A percentile compares a stretch with the other conserved stretches of the same genome.
phyloP scores from a whole-genome alignment of 2,113 vertebrate genomes.

The Actenoides lindsayi region DNA sequence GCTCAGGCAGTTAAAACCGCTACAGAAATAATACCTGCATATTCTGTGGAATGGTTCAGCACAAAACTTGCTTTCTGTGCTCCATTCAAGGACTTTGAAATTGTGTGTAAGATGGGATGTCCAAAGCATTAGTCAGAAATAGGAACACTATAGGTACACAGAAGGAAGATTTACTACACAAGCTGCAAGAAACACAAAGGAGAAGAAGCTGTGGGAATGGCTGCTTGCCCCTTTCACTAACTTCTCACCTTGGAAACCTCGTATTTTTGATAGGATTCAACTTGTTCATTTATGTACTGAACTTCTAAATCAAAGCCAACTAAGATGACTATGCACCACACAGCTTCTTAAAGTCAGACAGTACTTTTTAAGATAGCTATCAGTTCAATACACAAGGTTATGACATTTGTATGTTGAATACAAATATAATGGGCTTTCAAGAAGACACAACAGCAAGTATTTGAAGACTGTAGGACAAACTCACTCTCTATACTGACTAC shows the following conservation, averaged over 20 bases:
- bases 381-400: not conserved
- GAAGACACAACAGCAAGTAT: not conserved
- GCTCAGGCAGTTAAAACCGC: not conserved
- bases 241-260: not conserved
- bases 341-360: not conserved
- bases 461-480: not conserved
- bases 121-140: not conserved
- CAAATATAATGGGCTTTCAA: not conserved
- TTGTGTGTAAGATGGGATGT: not conserved
- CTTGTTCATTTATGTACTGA: not conserved
- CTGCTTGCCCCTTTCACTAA: not conserved
- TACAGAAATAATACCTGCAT: not conserved
- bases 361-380: not conserved
- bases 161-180: not conserved
- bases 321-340: not conserved
- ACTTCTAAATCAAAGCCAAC: not conserved
- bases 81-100: not conserved
- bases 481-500: rapidly evolving
- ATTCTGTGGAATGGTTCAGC: not conserved
- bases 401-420: not conserved
- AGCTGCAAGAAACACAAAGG: not conserved
- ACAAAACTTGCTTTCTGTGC: not conserved
- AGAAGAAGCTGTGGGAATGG: not conserved
- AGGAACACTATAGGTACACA: not conserved
- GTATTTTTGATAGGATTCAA: rapidly evolving